Evolutionary conservation across 2,888 invertebrate genomes (phyloP).

Genomic region (Standfussiana lucernea): DNA sequence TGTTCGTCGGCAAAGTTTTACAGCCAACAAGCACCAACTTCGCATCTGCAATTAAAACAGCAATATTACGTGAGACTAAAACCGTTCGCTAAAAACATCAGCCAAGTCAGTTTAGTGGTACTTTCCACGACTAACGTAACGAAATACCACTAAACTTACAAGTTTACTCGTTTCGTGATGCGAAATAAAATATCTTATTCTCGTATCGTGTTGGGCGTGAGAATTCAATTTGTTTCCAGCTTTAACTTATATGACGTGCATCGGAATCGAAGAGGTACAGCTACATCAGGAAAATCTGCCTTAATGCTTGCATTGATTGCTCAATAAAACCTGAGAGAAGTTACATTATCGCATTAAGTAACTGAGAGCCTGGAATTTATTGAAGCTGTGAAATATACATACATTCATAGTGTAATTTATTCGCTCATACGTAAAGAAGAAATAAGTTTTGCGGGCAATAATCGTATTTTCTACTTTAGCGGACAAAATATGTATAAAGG

Average conservation of each 20-base stretch:
- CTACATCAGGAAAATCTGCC: conserved; percentile 17
- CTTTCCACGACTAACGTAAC: conserved; percentile 38
- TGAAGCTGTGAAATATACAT: conserved; percentile 38
- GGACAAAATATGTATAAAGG: conserved; percentile 74
- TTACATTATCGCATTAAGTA: conserved; percentile 31
- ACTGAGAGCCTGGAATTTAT: conserved; percentile 34
- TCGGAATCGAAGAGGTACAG: background rate
- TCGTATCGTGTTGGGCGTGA: conserved; percentile 33
- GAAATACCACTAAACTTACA: conserved; percentile 43
- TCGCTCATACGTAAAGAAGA: conserved; percentile 46
- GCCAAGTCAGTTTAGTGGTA: conserved; percentile 56
- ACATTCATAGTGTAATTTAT: conserved; percentile 46
- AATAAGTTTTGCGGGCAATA: conserved; percentile 60
- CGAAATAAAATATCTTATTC: conserved; percentile 42
- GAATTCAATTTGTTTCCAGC: conserved; percentile 53
- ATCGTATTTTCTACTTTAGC: conserved; percentile 67
- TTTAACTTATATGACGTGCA: conserved; percentile 37
- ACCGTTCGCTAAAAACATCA: conserved; percentile 57
- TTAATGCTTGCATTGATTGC: conserved; percentile 28
- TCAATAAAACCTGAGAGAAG: conserved; percentile 33
- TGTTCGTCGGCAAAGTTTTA: conserved; percentile 61
- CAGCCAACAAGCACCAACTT: conserved; percentile 55
- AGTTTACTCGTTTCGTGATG: conserved; percentile 37
- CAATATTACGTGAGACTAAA: conserved; percentile 50
- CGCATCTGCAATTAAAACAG: conserved; percentile 62